phyloP scores from a whole-genome alignment of 2,797 vertebrate genomes.

The Argentina silus region DNA sequence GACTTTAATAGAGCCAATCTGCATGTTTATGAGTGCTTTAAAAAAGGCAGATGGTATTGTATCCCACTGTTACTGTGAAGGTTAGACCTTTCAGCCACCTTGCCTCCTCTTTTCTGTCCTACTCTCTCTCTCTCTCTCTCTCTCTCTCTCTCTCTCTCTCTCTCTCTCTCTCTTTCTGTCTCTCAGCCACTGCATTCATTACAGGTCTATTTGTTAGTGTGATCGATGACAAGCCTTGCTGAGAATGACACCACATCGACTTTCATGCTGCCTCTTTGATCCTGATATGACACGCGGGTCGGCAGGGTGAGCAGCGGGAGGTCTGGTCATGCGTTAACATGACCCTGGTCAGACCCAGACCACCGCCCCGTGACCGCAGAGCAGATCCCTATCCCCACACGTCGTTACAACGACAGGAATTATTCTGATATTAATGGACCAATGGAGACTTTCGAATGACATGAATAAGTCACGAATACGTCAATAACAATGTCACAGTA shows the following conservation, averaged over 20 bases:
- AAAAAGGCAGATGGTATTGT: neutral
- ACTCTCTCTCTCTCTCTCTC: neutral
- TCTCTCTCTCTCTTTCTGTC: neutral
- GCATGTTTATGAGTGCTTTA: constrained; percentile 5
- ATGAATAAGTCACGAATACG: neutral
- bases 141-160: neutral
- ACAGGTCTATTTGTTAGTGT: constrained; percentile 24
- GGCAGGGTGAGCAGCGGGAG: neutral
- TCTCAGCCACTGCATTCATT: constrained; percentile 22
- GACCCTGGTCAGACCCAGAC: neutral
- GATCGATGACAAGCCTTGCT: constrained; percentile 35
- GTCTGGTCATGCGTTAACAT: constrained; percentile 12
- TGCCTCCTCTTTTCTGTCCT: neutral
- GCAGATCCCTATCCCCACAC: neutral
- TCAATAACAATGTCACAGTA: neutral
- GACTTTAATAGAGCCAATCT: neutral
- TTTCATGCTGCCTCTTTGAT: constrained; percentile 23
- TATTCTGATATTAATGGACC: neutral
- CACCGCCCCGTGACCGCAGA: neutral
- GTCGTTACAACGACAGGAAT: neutral
- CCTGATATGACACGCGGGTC: constrained; percentile 24
- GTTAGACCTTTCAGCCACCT: neutral
- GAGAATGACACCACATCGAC: constrained; percentile 29
- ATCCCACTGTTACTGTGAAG: constrained; percentile 1
- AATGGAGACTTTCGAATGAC: neutral